A percentile compares a stretch with the other conserved stretches of the same genome.
These are phyloP conservation scores for Paramormyrops hopkinsi DNA, from an alignment of 2,797 vertebrate genomes.

Conservation along the genomic window DNA sequence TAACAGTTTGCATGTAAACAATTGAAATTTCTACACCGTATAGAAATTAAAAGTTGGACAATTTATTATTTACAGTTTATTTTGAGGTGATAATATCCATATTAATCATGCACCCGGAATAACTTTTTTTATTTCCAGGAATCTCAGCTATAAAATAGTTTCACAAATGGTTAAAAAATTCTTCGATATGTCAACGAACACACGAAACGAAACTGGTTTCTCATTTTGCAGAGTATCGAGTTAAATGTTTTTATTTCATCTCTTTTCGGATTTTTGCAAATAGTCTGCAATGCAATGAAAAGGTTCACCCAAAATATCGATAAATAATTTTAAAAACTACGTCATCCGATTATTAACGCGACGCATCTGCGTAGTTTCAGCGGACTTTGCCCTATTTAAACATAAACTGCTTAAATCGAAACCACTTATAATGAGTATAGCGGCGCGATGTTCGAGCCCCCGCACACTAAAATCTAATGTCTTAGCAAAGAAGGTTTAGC, in stretches of 20 bases:
- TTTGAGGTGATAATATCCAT: not conserved
- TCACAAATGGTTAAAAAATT: not conserved
- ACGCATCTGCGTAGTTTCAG: not conserved
- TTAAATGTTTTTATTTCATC: not conserved
- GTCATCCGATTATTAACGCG: not conserved
- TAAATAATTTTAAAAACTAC: not conserved
- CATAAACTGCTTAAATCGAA: not conserved
- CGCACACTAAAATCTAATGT: slow-evolving; percentile 18
- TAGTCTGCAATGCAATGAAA: not conserved
- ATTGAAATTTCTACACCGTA: not conserved
- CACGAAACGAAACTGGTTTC: not conserved
- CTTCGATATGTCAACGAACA: not conserved
- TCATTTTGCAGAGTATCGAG: not conserved
- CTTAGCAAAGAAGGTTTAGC: slow-evolving; percentile 10
- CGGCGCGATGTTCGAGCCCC: not conserved
- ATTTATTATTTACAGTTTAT: not conserved
- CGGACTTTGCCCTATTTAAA: not conserved
- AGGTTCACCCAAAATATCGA: not conserved
- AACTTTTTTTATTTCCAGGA: not conserved
- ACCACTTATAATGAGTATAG: not conserved
- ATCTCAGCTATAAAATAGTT: not conserved
- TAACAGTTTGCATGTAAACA: not conserved
- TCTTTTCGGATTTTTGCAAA: not conserved
- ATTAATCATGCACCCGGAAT: not conserved
- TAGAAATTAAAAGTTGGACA: not conserved